phyloP scores from a whole-genome alignment of 2,888 invertebrate species.

The Spatulosminthurus flaviceps region DNA sequence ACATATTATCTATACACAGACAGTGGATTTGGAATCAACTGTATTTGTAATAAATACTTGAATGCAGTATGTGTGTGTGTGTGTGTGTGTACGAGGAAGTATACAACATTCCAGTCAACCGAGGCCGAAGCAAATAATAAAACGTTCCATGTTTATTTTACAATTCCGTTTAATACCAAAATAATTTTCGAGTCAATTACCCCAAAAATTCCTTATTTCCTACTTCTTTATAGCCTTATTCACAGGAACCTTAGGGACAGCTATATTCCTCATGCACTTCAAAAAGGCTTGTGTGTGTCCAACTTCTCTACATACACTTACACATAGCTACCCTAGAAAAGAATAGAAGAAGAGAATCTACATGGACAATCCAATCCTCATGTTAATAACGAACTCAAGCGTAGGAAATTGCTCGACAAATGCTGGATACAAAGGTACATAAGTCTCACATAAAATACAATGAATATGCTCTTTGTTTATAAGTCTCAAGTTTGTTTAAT shows the following conservation, averaged over 20 bases:
- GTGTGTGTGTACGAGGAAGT: too few species aligned
- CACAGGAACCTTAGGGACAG: background rate
- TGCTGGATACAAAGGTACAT: background rate
- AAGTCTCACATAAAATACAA: background rate
- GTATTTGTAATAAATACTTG: too few species aligned
- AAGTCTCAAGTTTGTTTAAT: constrained; percentile 14
- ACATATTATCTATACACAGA: background rate
- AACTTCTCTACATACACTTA: too few species aligned
- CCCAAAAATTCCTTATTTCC: background rate
- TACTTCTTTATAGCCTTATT: constrained; percentile 8
- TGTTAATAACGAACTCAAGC: background rate
- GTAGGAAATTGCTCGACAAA: background rate
- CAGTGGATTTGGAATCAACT: too few species aligned
- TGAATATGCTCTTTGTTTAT: constrained; percentile 18
- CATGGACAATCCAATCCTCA: constrained; percentile 4
- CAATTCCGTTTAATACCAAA: constrained; percentile 23
- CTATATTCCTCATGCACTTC: too few species aligned
- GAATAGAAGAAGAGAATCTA: background rate
- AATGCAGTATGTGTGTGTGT: too few species aligned
- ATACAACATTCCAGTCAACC: background rate
- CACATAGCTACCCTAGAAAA: too few species aligned
- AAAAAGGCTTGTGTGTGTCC: too few species aligned
- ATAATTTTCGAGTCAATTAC: constrained; percentile 26
- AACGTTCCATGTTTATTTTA: constrained; percentile 6
- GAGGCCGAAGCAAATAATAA: background rate